phyloP scores from a whole-genome alignment of 1,140 invertebrate species.

The Leucophenga varia region DNA sequence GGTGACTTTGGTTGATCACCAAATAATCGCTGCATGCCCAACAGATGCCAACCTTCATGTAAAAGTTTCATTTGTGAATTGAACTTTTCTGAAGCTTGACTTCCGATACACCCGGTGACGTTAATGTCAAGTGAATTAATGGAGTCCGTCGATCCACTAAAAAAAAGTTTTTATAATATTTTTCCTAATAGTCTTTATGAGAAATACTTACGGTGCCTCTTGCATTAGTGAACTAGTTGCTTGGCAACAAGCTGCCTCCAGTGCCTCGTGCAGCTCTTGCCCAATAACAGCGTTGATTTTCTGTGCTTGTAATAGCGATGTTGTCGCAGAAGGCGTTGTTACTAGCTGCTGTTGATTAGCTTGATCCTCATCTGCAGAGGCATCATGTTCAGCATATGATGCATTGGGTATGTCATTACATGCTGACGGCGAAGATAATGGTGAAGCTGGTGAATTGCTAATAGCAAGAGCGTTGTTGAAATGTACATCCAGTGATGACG shows the following conservation, averaged over 20 bases:
- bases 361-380: slow-evolving; percentile 29
- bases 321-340: slow-evolving; percentile 29
- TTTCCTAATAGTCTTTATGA: too few species aligned
- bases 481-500: slow-evolving; percentile 29
- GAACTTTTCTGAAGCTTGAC: not conserved
- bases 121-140: not conserved
- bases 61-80: slow-evolving; percentile 33
- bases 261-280: slow-evolving; percentile 10
- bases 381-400: slow-evolving; percentile 34
- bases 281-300: slow-evolving; percentile 1
- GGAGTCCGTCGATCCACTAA: too few species aligned
- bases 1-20: slow-evolving; percentile 55
- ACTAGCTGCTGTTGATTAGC: slow-evolving; percentile 52
- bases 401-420: too few species aligned
- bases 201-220: not conserved
- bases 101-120: not conserved
- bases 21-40: slow-evolving; percentile 44
- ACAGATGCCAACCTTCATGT: slow-evolving; percentile 44
- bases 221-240: slow-evolving; percentile 2
- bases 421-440: slow-evolving; percentile 55
- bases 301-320: slow-evolving; percentile 3
- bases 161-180: too few species aligned
- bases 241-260: slow-evolving; percentile 19
- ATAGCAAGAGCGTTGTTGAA: slow-evolving; percentile 22
- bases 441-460: slow-evolving; percentile 48